Percentiles rank a stretch among this genome's conserved stretches.
These are phyloP conservation scores for Drosophila eugracilis DNA, from an alignment of 1,140 invertebrate species.

Conservation along the genomic window DNA sequence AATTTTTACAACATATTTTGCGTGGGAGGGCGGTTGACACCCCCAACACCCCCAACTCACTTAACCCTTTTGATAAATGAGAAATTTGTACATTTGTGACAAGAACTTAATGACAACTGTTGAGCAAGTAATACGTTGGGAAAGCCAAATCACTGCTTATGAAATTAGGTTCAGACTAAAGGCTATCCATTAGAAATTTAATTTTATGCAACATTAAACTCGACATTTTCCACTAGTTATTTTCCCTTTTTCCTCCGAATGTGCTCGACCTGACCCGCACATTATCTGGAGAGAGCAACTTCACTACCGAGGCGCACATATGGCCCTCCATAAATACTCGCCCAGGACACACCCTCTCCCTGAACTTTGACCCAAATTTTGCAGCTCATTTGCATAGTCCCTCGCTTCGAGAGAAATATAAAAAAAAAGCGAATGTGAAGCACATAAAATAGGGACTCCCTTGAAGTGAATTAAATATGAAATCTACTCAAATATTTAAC, in stretches of 20 bases:
- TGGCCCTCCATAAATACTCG: constrained; percentile 61
- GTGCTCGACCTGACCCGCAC: constrained; percentile 34
- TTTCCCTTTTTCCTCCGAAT: constrained; percentile 11
- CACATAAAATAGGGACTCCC: too few species aligned
- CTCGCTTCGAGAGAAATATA: background rate
- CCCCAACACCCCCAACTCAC: background rate
- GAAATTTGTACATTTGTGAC: constrained; percentile 34
- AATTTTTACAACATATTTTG: constrained; percentile 62
- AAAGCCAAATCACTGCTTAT: background rate
- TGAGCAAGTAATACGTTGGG: constrained; percentile 11
- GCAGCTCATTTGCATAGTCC: constrained; percentile 67
- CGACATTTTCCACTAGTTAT: constrained; percentile 5
- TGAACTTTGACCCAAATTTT: constrained; percentile 74
- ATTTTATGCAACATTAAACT: constrained; percentile 43
- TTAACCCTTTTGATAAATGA: constrained; percentile 63
- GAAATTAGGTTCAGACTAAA: background rate
- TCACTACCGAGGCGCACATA: background rate
- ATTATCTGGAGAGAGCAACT: constrained; percentile 37
- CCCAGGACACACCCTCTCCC: constrained; percentile 51
- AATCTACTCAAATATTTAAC: constrained; percentile 75
- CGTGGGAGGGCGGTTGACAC: constrained; percentile 3
- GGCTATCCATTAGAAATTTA: constrained; percentile 15
- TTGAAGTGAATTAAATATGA: constrained; percentile 75
- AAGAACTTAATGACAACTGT: constrained; percentile 19
- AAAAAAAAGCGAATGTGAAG: constrained; percentile 19